Conservation (phyloP, 2,888 invertebrate species). For the Conus canariensis region DNA sequence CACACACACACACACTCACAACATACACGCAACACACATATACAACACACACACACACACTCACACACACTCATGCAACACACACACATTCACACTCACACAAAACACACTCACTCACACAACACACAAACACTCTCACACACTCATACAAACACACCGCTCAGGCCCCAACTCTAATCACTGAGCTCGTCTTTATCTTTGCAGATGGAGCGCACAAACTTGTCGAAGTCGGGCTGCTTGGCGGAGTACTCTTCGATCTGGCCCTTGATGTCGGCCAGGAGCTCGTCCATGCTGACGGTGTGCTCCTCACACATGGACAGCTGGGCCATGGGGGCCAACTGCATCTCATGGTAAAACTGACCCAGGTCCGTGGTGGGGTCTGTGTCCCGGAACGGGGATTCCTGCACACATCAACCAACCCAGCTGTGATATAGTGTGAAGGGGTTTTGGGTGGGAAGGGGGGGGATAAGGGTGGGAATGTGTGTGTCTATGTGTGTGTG, state of each 20-base stretch:
- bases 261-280: conserved; percentile 12
- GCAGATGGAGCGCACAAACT: conserved; percentile 85
- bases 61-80: background rate
- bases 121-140: background rate
- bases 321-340: conserved; percentile 85
- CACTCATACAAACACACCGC: background rate
- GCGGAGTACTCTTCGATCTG: conserved; percentile 14
- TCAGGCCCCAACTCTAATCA: background rate
- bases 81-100: background rate
- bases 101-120: background rate
- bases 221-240: conserved; percentile 85
- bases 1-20: background rate
- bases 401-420: conserved; percentile 81
- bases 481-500: too few species aligned
- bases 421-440: too few species aligned
- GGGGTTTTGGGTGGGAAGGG: too few species aligned
- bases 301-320: conserved; percentile 88
- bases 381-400: conserved; percentile 89
- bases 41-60: background rate
- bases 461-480: too few species aligned
- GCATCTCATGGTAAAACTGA: conserved; percentile 89
- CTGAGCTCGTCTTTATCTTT: conserved; percentile 36
- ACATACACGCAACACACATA: background rate
- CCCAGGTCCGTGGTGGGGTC: conserved; percentile 86
- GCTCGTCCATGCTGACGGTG: conserved; percentile 73